Evolutionary conservation across 2,113 vertebrate genomes (phyloP), one percentile per base, ranked within the genome.

Genomic region (Malurus melanocephalus): DNA sequence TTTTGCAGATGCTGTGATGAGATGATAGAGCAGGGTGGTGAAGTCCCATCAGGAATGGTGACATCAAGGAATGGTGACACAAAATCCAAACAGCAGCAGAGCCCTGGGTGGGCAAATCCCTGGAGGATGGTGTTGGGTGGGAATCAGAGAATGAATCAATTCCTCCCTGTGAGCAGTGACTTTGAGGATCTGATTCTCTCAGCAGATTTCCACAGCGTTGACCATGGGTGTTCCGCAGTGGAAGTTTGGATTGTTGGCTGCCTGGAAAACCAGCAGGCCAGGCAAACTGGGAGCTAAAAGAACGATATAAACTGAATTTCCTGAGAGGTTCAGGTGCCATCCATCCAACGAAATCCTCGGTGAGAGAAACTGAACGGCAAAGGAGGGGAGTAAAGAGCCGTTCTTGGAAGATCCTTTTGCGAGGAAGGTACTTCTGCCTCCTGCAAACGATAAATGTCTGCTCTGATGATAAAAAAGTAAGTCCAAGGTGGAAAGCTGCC

Each of bases 221-320:
- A 38, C 15, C 23, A 60, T 20, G 17, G 8, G 21, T 8, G 14
- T 33, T 66, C 30, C 6, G 1, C 9, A 51, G 28, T 0, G 1
- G 30, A 46, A 48, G n/a, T 24, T 13, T 24, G 22, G 14, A 57
- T 19, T 62, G 51, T 22, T 46, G 16, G 2, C 20, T 77, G 22
- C 15, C 19, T 43, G 27, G n/a, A 56, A 68, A 78, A 52, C 2
- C 19, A 67, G 20, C 30, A 57, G 61, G 12, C 28, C 46, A 62
- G 32, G 13, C 6, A 76, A 83, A 23, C 9, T 6, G 35, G 68
- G 55, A 42, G 10, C 60, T n/a, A 14, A 28, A 68, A 52, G 19
- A n/a, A 61, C 5, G 27, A 62, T 2, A n/a, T 7, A 46, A 57
- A 22, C 2, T 13, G 21, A 45, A 42, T 60, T 16, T 84, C 66